phyloP scores from a whole-genome alignment of 2,113 vertebrate genomes.

The Cochlearius cochlearius region DNA sequence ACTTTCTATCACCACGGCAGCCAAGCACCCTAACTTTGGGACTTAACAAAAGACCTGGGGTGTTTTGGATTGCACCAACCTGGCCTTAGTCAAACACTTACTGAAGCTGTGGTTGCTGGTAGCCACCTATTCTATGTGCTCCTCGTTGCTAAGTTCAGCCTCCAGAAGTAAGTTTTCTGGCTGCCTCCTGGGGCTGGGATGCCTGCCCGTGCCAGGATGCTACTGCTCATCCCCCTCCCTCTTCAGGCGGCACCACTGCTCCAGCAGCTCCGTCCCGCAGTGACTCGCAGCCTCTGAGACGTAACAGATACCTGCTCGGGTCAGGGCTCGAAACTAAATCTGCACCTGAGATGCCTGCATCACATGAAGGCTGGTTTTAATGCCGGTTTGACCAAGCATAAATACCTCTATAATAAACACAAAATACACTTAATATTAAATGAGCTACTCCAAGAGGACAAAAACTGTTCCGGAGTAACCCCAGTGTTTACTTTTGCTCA shows the following conservation, averaged over 20 bases:
- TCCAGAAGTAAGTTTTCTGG: not conserved
- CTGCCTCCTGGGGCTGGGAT: not conserved
- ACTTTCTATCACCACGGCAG: not conserved
- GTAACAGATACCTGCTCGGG: not conserved
- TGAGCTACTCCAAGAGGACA: not conserved
- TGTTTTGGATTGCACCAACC: not conserved
- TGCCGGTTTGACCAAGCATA: not conserved
- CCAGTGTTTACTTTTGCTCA: not conserved
- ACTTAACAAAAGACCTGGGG: not conserved
- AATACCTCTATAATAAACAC: constrained; percentile 9
- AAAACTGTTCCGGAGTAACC: not conserved
- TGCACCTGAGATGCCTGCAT: not conserved
- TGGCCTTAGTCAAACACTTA: not conserved
- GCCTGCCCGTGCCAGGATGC: not conserved
- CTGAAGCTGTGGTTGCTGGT: not conserved
- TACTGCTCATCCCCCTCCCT: not conserved
- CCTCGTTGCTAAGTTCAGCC: not conserved
- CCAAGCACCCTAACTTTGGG: not conserved
- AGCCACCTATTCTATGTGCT: not conserved
- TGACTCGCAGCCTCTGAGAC: not conserved
- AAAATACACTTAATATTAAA: constrained; percentile 35
- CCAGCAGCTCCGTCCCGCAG: not conserved
- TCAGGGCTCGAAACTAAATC: constrained; percentile 16
- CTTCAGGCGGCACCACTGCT: not conserved
- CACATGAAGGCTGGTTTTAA: not conserved